Evolutionary conservation across 2,797 vertebrate species (phyloP), one percentile per base, ranked within the genome.

Genomic region (Lateolabrax maculatus): DNA sequence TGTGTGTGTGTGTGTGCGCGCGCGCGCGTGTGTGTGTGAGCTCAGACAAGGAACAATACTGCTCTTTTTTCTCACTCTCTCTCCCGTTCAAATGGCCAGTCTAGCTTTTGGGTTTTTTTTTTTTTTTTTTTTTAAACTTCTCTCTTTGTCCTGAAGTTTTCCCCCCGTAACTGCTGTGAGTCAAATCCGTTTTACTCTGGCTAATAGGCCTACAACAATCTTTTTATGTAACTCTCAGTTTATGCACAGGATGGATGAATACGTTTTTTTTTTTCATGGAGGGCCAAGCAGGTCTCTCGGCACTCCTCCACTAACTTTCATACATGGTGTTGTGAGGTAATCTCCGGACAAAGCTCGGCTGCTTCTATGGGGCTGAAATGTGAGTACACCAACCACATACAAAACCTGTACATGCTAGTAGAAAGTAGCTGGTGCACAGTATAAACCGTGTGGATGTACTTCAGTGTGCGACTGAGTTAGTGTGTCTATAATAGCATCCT

Each of bases 1-100:
- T 72, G 51, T 77, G 75, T 82, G 21, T 79, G 49, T 78, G 34
- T 82, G 43, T 79, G 72, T 71, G 10, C 74, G 41, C 43, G 19
- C 43, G 43, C 23, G 51, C 18, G 58, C 52, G 67, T 23, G 56
- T 41, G 69, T 57, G 63, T 67, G 41, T 63, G 49, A 69, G 73
- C 85, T 80, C 51, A 78, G 90, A 92, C 90, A 93, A 90, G 85
- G 87, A 91, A 90, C 89, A 90, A 89, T 88, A 73, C 84, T 58
- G 67, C 76, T 91, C 72, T 60, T 84, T 92, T 82, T 69, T 57
- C 61, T 63, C 57, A 12, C 56, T 64, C 64, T 18, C 53, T 67
- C 69, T 56, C 69, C 36, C 66, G 53, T 48, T 16, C 8, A 6
- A 85, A 82, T 63, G 46, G 63, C 73, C 64, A 67, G 67, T 63